Evolutionary conservation across 2,888 invertebrate species (phyloP), one percentile per base, ranked within the genome.

Genomic region (Molanna angustata): DNA sequence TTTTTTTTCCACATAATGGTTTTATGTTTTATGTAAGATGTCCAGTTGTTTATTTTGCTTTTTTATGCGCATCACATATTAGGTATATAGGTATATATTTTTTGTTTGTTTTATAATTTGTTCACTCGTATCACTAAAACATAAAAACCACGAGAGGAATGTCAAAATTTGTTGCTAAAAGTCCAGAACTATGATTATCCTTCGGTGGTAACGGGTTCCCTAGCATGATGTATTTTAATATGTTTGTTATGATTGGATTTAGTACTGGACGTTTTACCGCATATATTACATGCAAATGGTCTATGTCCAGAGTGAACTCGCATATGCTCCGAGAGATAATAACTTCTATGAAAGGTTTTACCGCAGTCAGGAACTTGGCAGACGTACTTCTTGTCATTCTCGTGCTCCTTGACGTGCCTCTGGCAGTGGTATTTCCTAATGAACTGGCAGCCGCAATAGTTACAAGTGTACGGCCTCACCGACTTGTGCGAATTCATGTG

Each of bases 211-310:
- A 92, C 85, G 31, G 90, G 88, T 69, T 92, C 92, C 47, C 92
- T 76, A 46, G 91, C 90, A 72, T 92, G 91, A 70, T 93, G 93
- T 63, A 92, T 92, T 72, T 88, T 86, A 53, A 92, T 81, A 69
- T 93, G 92, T 69, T 92, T 92, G 65, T 92, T 91, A 65, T 93
- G 92, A 73, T 93, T 93, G 39, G 90, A 90, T 72, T 92, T 92
- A 49, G 92, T 92, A 62, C 89, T 87, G 42, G 90, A 90, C 6
- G 89, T 87, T 72, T 93, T 93, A 21, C 91, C 92, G 69, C 93
- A 93, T 53, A 93, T 88, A 64, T 88, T 88, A 72, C 93, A 93
- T 0, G 88, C 80, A 71, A 85, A 91, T 22, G 92, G 92, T 47
- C 88, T 70, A 31, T 78, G 83, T 0, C 92, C 92, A 52, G 87